Evolutionary conservation across 1,140 invertebrate species (phyloP), one percentile per base, ranked within the genome.

Genomic region (Caenorhabditis latens): DNA sequence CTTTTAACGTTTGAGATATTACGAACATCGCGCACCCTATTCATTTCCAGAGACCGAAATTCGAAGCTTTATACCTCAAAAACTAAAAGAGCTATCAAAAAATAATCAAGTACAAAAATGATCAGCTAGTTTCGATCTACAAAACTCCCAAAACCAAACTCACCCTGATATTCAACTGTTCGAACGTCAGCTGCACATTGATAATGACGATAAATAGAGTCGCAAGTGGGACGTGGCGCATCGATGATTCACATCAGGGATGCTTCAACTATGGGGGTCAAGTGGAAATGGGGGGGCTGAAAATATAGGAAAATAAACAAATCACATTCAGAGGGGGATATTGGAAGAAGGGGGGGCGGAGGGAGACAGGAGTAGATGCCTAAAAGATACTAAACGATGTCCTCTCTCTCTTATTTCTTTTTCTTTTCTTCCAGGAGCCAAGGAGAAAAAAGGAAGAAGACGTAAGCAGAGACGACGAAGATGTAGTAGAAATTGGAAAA

Each of bases 161-260:
- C 24, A 79, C 71, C 40, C 71, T 79, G 21, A 79, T 79, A 24
- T 79, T 79, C n/a, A 79, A 79, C 53, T 79, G 71, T 21, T 46
- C 24, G 19, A 40, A 79, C 50, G 46, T 79, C 8, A 79, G n/a
- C 14, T 50, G 43, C 46, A 79, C 46, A 79, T 79, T 79, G 43
- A 50, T 32, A 79, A 79, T 50, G 71, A 79, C 46, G 40, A 79
- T 79, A 50, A 48, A 79, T 79, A 79, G 71, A 46, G 71, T 79
- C 71, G 71, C 71, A 50, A 48, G 13, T 11, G 42, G 46, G 43
- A 79, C 71, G 71, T 79, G 43, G 71, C 40, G 71, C 71, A 79
- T 79, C 71, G 71, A 79, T 79, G 43, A 79, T 79, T 79, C 71
- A 79, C 71, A 79, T 79, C 71, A 79, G 71, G 71, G 71, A 79